Base-by-base conservation (phyloP, 1,140 invertebrate genomes). In the Neodiprion lecontei region DNA sequence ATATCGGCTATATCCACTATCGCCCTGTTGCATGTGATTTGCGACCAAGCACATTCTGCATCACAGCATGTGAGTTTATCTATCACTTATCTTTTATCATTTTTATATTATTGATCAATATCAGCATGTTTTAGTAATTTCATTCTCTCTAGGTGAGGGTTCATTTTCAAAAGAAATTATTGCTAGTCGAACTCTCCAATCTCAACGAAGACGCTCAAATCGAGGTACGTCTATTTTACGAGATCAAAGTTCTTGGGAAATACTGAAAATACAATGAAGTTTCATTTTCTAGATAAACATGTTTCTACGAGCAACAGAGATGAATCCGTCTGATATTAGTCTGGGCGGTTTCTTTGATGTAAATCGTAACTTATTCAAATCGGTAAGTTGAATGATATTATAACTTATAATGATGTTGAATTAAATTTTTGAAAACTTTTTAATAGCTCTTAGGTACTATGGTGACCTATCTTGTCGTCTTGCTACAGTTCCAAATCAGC, bases 401-500 rank as follows among this genome's bases (percentile, higher is more conserved):
- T 7, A 48, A 17, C 7, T 23, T 10, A 48, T 53, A n/a, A 53
- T 28, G 11, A n/a, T 66, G 11, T 73, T 48, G 10, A 40, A 50
- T 17, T 67, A 17, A 67, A 67, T 40, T 17, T 21, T 67, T 17
- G 67, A 66, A 49, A 17, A 28, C 69, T 67, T 65, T 81, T 78
- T 86, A 86, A 72, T 84, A 92, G 88, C 84, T 93, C 48, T 80
- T 93, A 67, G 91, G 92, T 9, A 93, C 92, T 48, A 93, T 93
- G 92, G 92, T 93, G 12, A 93, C 92, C 0, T 93, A 93, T 83
- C 81, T 93, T 65, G 92, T 93, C 8, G 92, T 93, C 4, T 78
- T 93, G 65, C 84, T 93, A 48, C 92, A 93, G 81, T 93, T 93
- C 84, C 92, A 93, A 87, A 93, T 93, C 65, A 93, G 92, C 78